Base-by-base conservation (phyloP, 2,797 vertebrate species). In the Arnoldichthys spilopterus region DNA sequence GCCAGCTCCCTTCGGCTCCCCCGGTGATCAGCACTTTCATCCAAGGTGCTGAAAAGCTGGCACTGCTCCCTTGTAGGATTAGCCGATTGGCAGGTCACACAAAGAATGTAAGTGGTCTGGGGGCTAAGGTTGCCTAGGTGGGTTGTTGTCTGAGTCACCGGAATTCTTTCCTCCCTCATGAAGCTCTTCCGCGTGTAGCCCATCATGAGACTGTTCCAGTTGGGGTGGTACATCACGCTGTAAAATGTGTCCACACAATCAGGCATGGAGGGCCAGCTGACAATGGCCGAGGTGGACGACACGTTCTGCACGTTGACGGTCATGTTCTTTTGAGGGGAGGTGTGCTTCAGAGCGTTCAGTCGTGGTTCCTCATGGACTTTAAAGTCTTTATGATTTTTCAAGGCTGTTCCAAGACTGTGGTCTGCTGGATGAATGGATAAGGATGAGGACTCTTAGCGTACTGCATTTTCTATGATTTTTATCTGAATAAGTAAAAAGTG, bases 201-300 rank as follows among this genome's bases (percentile, higher is more conserved):
- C 76, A 94, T 93, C 3, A 95, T 82, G 81, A 94, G 87, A 78
- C 91, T 95, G 90, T 95, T 95, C 95, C 95, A 95, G 91, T 95
- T 95, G 6, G 95, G 94, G 84, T 96, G 93, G 84, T 97, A 97
- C 95, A 96, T 96, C 84, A 97, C 87, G 43, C 95, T 96, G 91
- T 96, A 97, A 88, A 97, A 97, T 64, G 94, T 95, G 89, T 96
- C 95, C 0, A 86, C 83, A 62, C 96, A 97, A 73, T 85, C 68
- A 3, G 93, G 92, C 45, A 90, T 89, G 15, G 92, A 82, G 0
- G 92, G 94, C 96, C 96, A 97, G 78, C 87, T 94, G 66, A 96
- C 93, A 59, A 87, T 84, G 22, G 95, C 96, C 0, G 95, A 94
- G 74, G 90, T 95, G 77, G 94, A 84, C 0, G 96, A 94, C 83